phyloP scores from a whole-genome alignment of 2,797 vertebrate genomes.

The Myotis myotis region DNA sequence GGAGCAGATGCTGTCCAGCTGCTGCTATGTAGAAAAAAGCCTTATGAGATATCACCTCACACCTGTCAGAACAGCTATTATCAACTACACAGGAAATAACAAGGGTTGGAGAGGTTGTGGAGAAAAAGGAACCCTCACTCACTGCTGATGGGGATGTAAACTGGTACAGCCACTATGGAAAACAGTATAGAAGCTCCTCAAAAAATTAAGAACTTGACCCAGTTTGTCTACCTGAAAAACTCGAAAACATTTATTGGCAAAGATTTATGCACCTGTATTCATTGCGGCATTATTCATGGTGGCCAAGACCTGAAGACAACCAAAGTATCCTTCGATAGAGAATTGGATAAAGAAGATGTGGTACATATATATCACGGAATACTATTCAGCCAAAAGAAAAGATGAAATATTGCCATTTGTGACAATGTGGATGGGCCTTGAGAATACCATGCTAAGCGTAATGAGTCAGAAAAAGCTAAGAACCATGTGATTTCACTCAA shows the following conservation, averaged over 20 bases:
- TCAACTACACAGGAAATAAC: background rate
- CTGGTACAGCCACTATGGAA: background rate
- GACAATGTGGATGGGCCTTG: background rate
- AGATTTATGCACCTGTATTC: background rate
- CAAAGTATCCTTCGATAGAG: background rate
- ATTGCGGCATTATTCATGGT: background rate
- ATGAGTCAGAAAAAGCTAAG: background rate
- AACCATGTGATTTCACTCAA: background rate
- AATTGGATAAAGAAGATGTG: background rate
- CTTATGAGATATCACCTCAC: background rate
- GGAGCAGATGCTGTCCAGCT: background rate
- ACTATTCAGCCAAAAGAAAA: background rate
- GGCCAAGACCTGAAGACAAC: background rate
- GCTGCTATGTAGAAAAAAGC: background rate
- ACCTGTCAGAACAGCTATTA: background rate
- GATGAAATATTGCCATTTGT: background rate
- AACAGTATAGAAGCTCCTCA: background rate
- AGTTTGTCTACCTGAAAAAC: background rate
- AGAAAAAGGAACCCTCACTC: background rate
- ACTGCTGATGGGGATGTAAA: background rate
- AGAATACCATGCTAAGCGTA: background rate
- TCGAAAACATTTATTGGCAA: background rate
- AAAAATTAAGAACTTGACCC: background rate
- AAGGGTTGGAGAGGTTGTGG: background rate
- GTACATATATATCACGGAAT: background rate